phyloP scores from a whole-genome alignment of 2,797 vertebrate species.

The Pseudomugil gertrudae region DNA sequence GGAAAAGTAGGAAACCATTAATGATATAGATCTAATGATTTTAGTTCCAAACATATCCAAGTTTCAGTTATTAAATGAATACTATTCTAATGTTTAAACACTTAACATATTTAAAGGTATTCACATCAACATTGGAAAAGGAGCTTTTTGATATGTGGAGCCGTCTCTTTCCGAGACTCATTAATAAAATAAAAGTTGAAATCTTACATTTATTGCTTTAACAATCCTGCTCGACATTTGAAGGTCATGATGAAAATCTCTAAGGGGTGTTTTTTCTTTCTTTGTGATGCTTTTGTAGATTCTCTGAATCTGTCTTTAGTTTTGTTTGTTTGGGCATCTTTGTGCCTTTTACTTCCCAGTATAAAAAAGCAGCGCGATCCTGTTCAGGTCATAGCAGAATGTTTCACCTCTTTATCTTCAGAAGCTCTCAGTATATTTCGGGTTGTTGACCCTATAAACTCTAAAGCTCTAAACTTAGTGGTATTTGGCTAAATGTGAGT shows the following conservation, averaged over 20 bases:
- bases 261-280: neutral
- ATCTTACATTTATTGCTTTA: neutral
- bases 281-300: neutral
- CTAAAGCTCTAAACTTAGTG: neutral
- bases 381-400: too few relatives aligned
- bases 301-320: neutral
- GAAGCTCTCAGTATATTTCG: neutral
- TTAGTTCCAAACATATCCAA: neutral
- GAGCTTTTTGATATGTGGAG: neutral
- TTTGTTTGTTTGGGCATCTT: neutral
- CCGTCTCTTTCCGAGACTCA: neutral
- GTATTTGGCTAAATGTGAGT: neutral
- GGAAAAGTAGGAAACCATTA: too few relatives aligned
- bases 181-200: neutral
- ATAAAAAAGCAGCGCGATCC: neutral
- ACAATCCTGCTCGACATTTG: neutral
- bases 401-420: too few relatives aligned
- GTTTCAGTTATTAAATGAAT: neutral
- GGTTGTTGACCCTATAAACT: neutral
- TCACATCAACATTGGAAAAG: too few relatives aligned
- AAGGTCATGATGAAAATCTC: neutral
- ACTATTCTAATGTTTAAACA: neutral
- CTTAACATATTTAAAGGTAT: too few relatives aligned
- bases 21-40: too few relatives aligned
- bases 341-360: neutral